Percentiles rank a stretch among this genome's conserved stretches.
Evolutionary conservation across 2,888 invertebrate genomes (phyloP).

Genomic region (Cantharis flavilabris): DNA sequence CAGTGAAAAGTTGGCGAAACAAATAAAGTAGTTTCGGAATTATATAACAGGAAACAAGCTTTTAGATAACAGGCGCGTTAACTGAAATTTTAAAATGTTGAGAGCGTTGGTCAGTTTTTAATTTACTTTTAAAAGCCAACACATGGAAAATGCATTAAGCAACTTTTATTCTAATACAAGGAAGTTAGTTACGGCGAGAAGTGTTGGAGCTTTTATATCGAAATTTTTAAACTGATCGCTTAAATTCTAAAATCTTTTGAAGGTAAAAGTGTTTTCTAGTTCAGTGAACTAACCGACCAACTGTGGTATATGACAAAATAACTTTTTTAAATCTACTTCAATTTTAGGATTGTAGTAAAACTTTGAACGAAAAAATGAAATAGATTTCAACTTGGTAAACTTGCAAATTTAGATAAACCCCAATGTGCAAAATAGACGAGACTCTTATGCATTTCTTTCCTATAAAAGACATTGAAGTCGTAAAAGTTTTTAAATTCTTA

Average conservation of each 20-base stretch:
- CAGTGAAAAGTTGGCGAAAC: neutral
- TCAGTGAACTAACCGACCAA: neutral
- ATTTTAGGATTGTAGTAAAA: constrained; percentile 5
- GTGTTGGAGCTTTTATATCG: neutral
- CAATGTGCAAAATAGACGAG: neutral
- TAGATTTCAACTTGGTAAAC: neutral
- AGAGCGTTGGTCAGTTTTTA: neutral
- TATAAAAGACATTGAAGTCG: neutral
- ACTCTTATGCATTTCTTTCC: neutral
- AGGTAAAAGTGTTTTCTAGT: constrained; percentile 7
- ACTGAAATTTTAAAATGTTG: neutral
- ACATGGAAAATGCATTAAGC: constrained; percentile 12
- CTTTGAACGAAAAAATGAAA: neutral
- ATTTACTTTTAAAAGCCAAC: constrained; percentile 5
- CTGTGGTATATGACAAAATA: constrained; percentile 11
- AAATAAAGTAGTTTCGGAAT: neutral
- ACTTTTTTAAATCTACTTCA: constrained; percentile 9
- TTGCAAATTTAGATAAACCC: neutral
- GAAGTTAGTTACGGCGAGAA: neutral
- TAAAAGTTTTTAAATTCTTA: neutral
- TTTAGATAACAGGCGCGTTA: neutral
- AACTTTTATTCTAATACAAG: constrained; percentile 7
- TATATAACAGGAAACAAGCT: neutral
- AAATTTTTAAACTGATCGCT: neutral
- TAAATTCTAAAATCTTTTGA: neutral